A percentile compares a stretch with the other conserved stretches of the same genome.
phyloP scores from a whole-genome alignment of 2,797 vertebrate genomes.

The Botia almorhae region DNA sequence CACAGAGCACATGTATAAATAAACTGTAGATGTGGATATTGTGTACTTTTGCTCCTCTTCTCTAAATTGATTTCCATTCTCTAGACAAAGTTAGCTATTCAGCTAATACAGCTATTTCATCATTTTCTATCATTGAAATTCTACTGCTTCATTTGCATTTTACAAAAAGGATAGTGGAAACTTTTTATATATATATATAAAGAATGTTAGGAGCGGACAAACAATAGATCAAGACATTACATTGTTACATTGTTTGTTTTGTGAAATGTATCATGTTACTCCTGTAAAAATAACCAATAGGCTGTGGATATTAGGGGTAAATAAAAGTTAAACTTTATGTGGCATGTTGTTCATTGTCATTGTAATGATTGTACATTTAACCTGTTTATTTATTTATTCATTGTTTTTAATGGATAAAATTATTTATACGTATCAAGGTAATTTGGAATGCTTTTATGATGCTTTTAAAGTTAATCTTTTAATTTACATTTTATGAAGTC shows the following conservation, averaged over 20 bases:
- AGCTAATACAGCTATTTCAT: not conserved
- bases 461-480: not conserved
- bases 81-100: not conserved
- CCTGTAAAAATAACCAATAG: not conserved
- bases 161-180: too few species aligned
- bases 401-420: too few species aligned
- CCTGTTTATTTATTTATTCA: not conserved
- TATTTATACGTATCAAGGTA: too few species aligned
- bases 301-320: not conserved
- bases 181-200: not conserved
- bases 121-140: not conserved
- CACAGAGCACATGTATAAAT: not conserved
- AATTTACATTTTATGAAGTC: not conserved
- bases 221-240: not conserved
- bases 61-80: not conserved
- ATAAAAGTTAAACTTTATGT: not conserved
- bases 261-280: not conserved
- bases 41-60: not conserved
- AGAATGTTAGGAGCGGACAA: not conserved
- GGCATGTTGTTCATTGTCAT: not conserved
- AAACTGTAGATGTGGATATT: not conserved
- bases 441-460: not conserved
- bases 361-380: not conserved
- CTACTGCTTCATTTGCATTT: not conserved
- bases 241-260: not conserved